Conservation (phyloP, 2,113 vertebrate genomes). For the Mellivora capensis region DNA sequence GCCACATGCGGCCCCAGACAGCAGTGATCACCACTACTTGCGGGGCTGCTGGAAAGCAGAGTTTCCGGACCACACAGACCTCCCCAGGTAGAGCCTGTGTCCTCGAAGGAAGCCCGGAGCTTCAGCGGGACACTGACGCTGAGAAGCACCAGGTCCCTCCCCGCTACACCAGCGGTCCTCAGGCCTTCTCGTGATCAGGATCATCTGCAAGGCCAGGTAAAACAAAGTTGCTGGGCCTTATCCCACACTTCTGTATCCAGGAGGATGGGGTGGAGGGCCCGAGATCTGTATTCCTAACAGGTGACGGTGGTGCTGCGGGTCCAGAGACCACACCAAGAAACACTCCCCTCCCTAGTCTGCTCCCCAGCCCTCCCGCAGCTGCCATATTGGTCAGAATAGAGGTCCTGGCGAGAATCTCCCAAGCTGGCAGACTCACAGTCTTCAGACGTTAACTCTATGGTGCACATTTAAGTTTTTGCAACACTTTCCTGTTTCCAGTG, state of each 20-base stretch:
- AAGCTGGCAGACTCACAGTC: fast-evolving
- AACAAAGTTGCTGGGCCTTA: neutral
- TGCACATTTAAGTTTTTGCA: neutral
- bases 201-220: neutral
- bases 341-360: fast-evolving
- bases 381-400: fast-evolving
- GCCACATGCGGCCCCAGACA: neutral
- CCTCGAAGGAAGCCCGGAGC: neutral
- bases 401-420: fast-evolving
- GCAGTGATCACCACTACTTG: fast-evolving
- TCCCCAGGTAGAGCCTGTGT: too few species aligned
- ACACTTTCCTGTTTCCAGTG: neutral
- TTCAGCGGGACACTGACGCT: neutral
- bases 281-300: neutral
- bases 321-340: fast-evolving
- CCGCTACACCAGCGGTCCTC: fast-evolving
- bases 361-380: fast-evolving
- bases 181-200: fast-evolving
- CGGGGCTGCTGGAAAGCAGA: neutral
- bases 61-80: neutral
- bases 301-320: fast-evolving
- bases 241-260: fast-evolving
- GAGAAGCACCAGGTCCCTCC: neutral
- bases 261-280: fast-evolving
- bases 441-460: neutral